Evolutionary conservation across 2,888 invertebrate species (phyloP).

Genomic region (Chrysodeixis includens): DNA sequence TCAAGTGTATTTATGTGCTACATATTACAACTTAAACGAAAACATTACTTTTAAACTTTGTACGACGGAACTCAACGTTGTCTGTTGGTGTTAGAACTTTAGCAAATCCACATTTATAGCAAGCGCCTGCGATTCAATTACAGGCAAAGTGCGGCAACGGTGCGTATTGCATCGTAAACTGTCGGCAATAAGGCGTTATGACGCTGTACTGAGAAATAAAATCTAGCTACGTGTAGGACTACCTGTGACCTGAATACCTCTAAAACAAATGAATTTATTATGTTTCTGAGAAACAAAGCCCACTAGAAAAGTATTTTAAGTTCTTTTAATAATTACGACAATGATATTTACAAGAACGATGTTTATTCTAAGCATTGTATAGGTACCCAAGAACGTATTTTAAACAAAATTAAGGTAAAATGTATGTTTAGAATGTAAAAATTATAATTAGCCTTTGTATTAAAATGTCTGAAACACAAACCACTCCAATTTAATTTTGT

Average conservation of each 20-base stretch:
- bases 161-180: conserved; percentile 86
- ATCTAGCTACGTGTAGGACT: conserved; percentile 58
- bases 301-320: conserved; percentile 37
- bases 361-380: no score
- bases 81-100: conserved; percentile 66
- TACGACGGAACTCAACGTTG: conserved; percentile 58
- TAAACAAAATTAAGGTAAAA: no score
- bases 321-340: no score
- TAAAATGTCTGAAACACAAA: not conserved
- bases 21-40: conserved; percentile 34
- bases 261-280: conserved; percentile 58
- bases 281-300: conserved; percentile 47
- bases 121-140: conserved; percentile 86
- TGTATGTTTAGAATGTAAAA: not conserved
- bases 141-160: conserved; percentile 80
- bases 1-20: not conserved
- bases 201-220: conserved; percentile 73
- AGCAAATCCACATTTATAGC: conserved; percentile 77
- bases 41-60: conserved; percentile 60
- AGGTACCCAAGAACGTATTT: no score
- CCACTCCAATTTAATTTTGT: not conserved
- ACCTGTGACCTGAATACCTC: conserved; percentile 73
- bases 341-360: no score
- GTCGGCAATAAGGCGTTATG: conserved; percentile 81
- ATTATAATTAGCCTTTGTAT: not conserved